Evolutionary conservation across 2,113 vertebrate species (phyloP).

Genomic region (Corythornis cristatus): DNA sequence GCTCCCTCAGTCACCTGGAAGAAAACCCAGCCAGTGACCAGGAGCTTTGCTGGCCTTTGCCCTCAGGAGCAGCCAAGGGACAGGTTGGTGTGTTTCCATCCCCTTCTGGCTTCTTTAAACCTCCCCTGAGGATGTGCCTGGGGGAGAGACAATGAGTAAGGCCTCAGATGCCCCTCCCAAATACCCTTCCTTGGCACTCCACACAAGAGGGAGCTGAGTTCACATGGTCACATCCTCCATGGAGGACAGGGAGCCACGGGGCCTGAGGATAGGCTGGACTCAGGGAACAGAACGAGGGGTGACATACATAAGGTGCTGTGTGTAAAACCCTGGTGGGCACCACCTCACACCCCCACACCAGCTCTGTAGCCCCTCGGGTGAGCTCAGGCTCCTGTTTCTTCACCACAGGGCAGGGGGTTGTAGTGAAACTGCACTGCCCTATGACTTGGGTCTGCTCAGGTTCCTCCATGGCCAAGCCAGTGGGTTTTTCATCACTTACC

Average conservation of each 20-base stretch:
- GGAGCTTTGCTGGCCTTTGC: slow-evolving; percentile 36
- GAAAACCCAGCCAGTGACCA: background rate
- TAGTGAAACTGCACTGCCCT: fast-evolving
- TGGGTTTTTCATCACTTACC: background rate
- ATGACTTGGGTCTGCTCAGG: background rate
- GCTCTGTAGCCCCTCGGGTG: too few relatives aligned
- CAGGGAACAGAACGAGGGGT: too few relatives aligned
- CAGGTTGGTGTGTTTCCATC: background rate
- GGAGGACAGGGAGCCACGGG: background rate
- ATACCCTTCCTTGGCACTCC: background rate
- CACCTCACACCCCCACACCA: too few relatives aligned
- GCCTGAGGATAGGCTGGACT: fast-evolving
- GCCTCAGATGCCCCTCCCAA: background rate
- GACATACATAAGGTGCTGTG: too few relatives aligned
- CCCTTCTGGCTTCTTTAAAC: background rate
- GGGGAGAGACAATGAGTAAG: background rate
- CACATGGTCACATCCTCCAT: fast-evolving
- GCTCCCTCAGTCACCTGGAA: background rate
- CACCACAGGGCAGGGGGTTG: too few relatives aligned
- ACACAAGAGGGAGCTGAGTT: background rate
- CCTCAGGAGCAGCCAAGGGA: background rate
- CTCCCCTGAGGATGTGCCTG: background rate
- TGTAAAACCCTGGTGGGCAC: too few relatives aligned
- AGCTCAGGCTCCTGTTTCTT: too few relatives aligned
- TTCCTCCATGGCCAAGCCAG: background rate